phyloP scores from a whole-genome alignment of 2,797 vertebrate species.

The Molossus molossus region DNA sequence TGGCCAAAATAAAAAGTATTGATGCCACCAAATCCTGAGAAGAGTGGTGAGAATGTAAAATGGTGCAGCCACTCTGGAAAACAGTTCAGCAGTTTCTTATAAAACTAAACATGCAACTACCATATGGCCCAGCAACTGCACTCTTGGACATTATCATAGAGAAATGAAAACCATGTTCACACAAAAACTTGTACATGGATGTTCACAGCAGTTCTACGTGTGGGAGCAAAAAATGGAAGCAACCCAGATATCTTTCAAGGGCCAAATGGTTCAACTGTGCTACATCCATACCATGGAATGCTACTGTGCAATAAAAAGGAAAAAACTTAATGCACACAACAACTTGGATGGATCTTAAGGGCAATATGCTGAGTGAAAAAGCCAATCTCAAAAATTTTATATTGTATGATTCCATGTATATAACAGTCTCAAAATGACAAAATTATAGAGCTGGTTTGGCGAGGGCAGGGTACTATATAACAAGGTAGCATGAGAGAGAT shows the following conservation, averaged over 20 bases:
- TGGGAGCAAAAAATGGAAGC: conserved; percentile 49
- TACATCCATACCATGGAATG: neutral
- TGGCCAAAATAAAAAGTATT: conserved; percentile 46
- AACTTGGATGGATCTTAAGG: conserved; percentile 34
- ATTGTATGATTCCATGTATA: neutral
- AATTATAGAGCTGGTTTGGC: neutral
- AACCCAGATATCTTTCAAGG: conserved; percentile 20
- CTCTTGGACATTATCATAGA: conserved; percentile 4
- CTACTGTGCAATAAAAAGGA: conserved; percentile 7
- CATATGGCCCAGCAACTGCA: neutral
- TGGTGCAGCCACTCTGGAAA: conserved; percentile 42
- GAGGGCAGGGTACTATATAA: neutral
- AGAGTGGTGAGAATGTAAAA: conserved; percentile 9
- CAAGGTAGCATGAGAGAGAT: neutral
- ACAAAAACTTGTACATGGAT: neutral
- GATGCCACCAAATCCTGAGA: neutral
- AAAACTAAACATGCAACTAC: conserved; percentile 34
- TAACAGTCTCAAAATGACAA: conserved; percentile 36
- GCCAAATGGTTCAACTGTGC: conserved; percentile 20
- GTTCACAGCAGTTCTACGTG: conserved; percentile 48
- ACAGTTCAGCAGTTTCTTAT: conserved; percentile 23
- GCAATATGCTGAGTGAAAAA: conserved; percentile 17
- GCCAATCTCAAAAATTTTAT: conserved; percentile 6
- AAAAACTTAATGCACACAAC: neutral
- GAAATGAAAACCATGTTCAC: conserved; percentile 9